Base-by-base conservation (phyloP, 2,113 vertebrate genomes). In the Leptodactylus fuscus region DNA sequence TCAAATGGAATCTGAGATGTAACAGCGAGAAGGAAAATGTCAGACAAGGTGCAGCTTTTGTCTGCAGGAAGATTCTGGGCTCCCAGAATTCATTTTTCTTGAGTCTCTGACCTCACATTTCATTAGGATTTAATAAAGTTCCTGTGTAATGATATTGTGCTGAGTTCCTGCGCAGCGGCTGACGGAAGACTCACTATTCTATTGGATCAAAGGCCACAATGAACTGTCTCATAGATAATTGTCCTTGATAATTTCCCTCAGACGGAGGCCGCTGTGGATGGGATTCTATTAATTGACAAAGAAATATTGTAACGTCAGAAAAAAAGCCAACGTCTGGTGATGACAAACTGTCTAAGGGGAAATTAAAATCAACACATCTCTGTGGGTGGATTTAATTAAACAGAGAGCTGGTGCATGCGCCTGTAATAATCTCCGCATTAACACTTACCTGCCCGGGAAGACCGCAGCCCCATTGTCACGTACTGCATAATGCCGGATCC, bases 311-410 rank as follows among this genome's bases (percentile, higher is more conserved):
- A 81, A 70, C 41, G 22, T 76, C 73, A 44, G 18, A 20, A 29
- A 46, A 58, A 80, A 60, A 76, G 27, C 65, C 9, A 85, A 55
- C 41, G 75, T 85, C 75, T 78, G n/a, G 65, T 73, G 24, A 80
- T 86, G 83, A 85, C 75, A 85, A 80, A 81, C 84, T 36, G 84
- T 86, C 84, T 81, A 55, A 86, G 67, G 84, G 84, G 84, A 86
- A 86, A 86, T 86, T 86, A 86, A 86, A 86, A 86, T 86, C 84
- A 80, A 86, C 84, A 86, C 76, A 80, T 81, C 84, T 71, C 77
- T 70, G 77, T 86, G 67, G 84, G 77, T 81, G 77, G 76, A 86
- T 86, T 86, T 86, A 86, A 86, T 86, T 73, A 86, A 86, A 86
- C 76, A 46, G 62, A 80, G 65, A 80, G 83, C 27, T 44, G 70